Evolutionary conservation across 2,797 vertebrate genomes (phyloP).

Genomic region (Pteronotus mesoamericanus): DNA sequence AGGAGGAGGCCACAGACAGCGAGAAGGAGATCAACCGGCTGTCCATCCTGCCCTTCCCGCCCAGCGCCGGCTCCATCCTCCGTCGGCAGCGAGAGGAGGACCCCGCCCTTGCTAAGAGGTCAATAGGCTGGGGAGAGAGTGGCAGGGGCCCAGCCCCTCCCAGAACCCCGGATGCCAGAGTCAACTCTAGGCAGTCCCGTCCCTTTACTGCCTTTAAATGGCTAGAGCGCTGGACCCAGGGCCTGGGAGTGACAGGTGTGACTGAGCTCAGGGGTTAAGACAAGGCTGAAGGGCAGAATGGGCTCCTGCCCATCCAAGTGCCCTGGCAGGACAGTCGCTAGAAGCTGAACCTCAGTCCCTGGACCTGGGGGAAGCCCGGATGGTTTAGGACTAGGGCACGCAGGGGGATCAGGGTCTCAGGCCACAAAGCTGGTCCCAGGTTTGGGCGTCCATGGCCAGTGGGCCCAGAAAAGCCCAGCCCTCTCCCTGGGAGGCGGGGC

Average conservation of each 20-base stretch:
- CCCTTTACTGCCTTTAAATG: neutral
- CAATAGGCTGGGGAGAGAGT: neutral
- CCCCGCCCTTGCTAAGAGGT: conserved; percentile 81
- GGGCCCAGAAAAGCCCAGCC: neutral
- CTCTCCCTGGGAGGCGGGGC: neutral
- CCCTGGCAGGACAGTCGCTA: neutral
- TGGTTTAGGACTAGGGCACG: neutral
- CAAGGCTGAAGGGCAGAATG: neutral
- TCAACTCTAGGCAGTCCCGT: no score
- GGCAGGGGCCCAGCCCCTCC: neutral
- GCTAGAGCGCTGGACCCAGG: neutral
- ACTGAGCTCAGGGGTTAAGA: neutral
- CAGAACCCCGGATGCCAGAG: neutral
- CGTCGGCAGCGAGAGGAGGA: conserved; percentile 86
- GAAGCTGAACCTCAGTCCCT: neutral
- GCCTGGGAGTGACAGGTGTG: neutral
- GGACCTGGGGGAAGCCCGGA: neutral
- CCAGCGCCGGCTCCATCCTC: conserved; percentile 92
- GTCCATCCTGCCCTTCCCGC: conserved; percentile 94
- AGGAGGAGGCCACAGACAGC: conserved; percentile 82
- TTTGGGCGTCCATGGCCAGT: neutral
- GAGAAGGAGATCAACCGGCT: conserved; percentile 96
- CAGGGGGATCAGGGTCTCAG: rapidly evolving
- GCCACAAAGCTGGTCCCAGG: neutral
- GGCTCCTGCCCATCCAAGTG: neutral